A percentile compares a stretch with the other conserved stretches of the same genome.
phyloP scores from a whole-genome alignment of 1,140 invertebrate genomes.

The Ceratina calcarata region DNA sequence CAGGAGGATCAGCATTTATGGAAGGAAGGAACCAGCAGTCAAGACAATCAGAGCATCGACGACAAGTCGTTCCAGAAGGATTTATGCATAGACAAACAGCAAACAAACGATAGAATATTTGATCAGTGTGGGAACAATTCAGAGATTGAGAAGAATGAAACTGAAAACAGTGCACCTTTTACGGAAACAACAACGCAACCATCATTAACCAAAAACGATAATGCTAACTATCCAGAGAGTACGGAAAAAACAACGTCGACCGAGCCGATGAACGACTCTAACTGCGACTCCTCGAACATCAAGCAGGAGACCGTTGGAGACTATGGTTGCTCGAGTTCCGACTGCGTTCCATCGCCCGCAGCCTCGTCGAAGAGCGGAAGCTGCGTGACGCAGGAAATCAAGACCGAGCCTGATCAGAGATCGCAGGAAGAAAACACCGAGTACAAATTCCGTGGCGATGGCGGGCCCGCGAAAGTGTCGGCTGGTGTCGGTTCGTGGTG shows the following conservation, averaged over 20 bases:
- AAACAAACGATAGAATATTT: constrained; percentile 17
- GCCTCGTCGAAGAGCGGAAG: constrained; percentile 51
- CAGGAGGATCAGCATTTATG: constrained; percentile 25
- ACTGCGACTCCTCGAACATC: constrained; percentile 65
- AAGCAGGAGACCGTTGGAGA: constrained; percentile 69
- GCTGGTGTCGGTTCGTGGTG: constrained; percentile 85
- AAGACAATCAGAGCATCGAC: constrained; percentile 63
- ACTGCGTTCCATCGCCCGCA: constrained; percentile 42
- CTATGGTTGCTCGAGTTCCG: constrained; percentile 57
- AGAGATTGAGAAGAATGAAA: constrained; percentile 23
- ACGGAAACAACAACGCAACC: constrained; percentile 23
- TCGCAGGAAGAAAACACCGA: constrained; percentile 61
- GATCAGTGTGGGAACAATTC: constrained; percentile 28
- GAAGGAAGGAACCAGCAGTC: constrained; percentile 40
- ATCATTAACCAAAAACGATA: constrained; percentile 12
- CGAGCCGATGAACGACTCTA: constrained; percentile 26
- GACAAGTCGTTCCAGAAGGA: constrained; percentile 72
- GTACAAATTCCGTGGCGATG: constrained; percentile 84
- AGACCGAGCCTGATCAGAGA: constrained; percentile 67
- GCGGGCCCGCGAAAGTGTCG: constrained; percentile 83
- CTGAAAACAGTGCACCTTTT: constrained; percentile 42
- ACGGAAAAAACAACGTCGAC: constrained; percentile 8
- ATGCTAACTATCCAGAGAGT: neutral
- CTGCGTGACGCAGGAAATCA: constrained; percentile 56
- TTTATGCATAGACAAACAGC: constrained; percentile 47